These are phyloP conservation scores for Myripristis murdjan DNA, from an alignment of 2,797 vertebrate genomes.

Conservation along the genomic window DNA sequence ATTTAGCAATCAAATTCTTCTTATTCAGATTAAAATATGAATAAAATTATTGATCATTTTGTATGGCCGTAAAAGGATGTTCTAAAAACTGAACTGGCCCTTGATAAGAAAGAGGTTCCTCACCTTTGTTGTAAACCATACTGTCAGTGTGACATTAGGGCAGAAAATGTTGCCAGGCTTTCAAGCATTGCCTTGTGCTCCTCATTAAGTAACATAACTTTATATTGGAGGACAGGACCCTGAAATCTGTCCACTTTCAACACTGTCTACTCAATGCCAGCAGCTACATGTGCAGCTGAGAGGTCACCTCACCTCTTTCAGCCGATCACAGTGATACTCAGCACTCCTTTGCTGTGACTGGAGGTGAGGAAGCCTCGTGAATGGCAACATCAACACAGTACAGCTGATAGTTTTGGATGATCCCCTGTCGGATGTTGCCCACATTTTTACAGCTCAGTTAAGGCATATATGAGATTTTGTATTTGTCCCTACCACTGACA, in stretches of 20 bases:
- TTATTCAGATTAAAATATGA: too few species aligned
- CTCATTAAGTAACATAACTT: slow-evolving; percentile 57
- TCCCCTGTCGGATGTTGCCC: too few species aligned
- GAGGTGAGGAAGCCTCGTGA: slow-evolving; percentile 7
- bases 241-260: slow-evolving; percentile 28
- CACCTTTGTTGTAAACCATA: slow-evolving; percentile 40
- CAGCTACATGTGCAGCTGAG: slow-evolving; percentile 22
- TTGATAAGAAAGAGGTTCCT: too few species aligned
- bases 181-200: slow-evolving; percentile 23
- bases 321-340: slow-evolving; percentile 5
- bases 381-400: background rate
- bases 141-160: slow-evolving; percentile 21
- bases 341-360: slow-evolving; percentile 23
- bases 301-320: slow-evolving; percentile 10
- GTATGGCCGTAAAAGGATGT: too few species aligned
- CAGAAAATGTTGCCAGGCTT: slow-evolving; percentile 26
- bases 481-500: too few species aligned
- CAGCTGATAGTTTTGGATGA: background rate
- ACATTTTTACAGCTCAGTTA: too few species aligned
- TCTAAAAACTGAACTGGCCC: too few species aligned
- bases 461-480: too few species aligned
- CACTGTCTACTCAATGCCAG: slow-evolving; percentile 32
- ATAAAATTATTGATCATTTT: too few species aligned
- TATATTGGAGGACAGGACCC: slow-evolving; percentile 40
- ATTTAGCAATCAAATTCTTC: too few species aligned